phyloP scores from a whole-genome alignment of 2,888 invertebrate species.

The Pollenia griseotomentosa region DNA sequence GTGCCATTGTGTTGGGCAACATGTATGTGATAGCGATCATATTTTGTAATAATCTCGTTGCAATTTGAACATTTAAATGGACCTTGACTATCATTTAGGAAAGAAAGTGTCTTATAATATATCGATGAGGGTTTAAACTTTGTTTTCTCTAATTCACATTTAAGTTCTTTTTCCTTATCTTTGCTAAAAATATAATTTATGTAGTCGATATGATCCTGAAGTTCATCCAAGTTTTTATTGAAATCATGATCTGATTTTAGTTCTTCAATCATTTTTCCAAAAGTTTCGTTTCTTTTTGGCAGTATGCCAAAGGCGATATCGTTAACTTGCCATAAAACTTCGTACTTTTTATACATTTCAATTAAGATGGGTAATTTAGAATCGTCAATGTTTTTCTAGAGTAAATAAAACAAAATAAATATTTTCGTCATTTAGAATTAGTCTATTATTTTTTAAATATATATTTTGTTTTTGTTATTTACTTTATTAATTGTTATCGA shows the following conservation, averaged over 20 bases:
- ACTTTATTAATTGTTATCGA: too few species aligned
- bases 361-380: constrained; percentile 51
- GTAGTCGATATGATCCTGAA: constrained; percentile 61
- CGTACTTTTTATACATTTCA: constrained; percentile 66
- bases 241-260: constrained; percentile 52
- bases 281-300: constrained; percentile 57
- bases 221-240: constrained; percentile 39
- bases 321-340: constrained; percentile 67
- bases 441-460: too few species aligned
- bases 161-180: constrained; percentile 64
- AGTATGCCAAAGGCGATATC: constrained; percentile 63
- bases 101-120: constrained; percentile 47
- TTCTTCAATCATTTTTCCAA: constrained; percentile 62
- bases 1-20: constrained; percentile 55
- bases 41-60: constrained; percentile 59
- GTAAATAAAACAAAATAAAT: constrained; percentile 1
- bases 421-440: not conserved
- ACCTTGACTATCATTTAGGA: constrained; percentile 64
- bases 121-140: constrained; percentile 56
- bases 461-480: too few species aligned
- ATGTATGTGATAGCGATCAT: constrained; percentile 65
- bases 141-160: constrained; percentile 55
- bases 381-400: constrained; percentile 60
- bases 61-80: constrained; percentile 66
- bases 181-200: constrained; percentile 54